Evolutionary conservation across 2,797 vertebrate species (phyloP).

Genomic region (Capromys pilorides): DNA sequence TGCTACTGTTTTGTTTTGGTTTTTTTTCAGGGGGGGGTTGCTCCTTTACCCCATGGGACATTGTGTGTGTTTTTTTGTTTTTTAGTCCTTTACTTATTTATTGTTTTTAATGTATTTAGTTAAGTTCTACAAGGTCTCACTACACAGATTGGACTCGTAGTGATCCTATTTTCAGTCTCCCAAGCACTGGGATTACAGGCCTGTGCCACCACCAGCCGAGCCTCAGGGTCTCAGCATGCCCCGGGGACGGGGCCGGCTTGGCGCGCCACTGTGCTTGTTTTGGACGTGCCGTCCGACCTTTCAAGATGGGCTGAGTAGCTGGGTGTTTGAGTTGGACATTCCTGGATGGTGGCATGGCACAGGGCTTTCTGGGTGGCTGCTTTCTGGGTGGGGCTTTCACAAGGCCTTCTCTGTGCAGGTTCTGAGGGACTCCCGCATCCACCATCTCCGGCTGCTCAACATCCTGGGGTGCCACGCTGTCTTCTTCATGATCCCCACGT

Average conservation of each 20-base stretch:
- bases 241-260: no score
- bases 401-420: slow-evolving; percentile 86
- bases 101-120: no score
- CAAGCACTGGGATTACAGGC: no score
- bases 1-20: neutral
- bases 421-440: slow-evolving; percentile 93
- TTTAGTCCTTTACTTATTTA: no score
- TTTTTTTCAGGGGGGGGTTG: no score
- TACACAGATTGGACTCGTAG: no score
- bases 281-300: neutral
- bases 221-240: no score
- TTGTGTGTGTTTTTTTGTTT: neutral
- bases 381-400: neutral
- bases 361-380: neutral
- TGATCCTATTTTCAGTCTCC: no score
- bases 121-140: no score
- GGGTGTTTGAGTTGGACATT: neutral
- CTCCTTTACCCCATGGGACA: neutral
- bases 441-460: slow-evolving; percentile 95
- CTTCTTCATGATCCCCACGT: slow-evolving; percentile 98
- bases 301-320: neutral
- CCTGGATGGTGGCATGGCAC: neutral
- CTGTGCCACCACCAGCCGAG: no score
- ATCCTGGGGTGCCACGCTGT: slow-evolving; percentile 96
- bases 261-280: no score